Evolutionary conservation across 2,888 invertebrate species (phyloP).

Genomic region (Empis livida): DNA sequence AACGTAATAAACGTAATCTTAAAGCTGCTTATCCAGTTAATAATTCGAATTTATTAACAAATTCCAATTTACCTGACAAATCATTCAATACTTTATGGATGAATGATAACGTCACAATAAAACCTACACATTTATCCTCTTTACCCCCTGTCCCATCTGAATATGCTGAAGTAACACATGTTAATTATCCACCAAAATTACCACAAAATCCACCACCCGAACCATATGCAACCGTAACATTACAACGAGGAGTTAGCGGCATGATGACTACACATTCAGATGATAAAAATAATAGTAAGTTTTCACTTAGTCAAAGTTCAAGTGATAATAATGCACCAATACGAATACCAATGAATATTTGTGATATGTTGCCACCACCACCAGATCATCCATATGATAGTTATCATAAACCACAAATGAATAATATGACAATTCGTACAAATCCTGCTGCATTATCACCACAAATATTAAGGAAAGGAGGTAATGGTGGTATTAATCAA

Average conservation of each 20-base stretch:
- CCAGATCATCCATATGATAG: conserved; percentile 35
- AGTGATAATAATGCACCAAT: conserved; percentile 27
- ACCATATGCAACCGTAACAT: conserved; percentile 21
- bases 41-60: conserved; percentile 12
- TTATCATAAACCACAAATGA: conserved; percentile 17
- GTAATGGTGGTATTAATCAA: background rate
- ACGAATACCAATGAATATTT: conserved; percentile 44
- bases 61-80: conserved; percentile 18
- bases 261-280: conserved; percentile 36
- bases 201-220: conserved; percentile 18
- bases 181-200: conserved; percentile 14
- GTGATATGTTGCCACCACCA: conserved; percentile 48
- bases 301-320: conserved; percentile 36
- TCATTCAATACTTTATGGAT: conserved; percentile 20
- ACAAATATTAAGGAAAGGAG: conserved; percentile 16
- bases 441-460: conserved; percentile 22
- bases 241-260: conserved; percentile 15
- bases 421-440: conserved; percentile 22
- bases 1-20: conserved; percentile 18
- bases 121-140: conserved; percentile 18
- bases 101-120: conserved; percentile 18
- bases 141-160: conserved; percentile 17
- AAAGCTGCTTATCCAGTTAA: conserved; percentile 20
- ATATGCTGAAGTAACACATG: conserved; percentile 17
- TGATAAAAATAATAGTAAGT: conserved; percentile 16